phyloP scores from a whole-genome alignment of 2,113 vertebrate genomes.

The Myotis davidii region DNA sequence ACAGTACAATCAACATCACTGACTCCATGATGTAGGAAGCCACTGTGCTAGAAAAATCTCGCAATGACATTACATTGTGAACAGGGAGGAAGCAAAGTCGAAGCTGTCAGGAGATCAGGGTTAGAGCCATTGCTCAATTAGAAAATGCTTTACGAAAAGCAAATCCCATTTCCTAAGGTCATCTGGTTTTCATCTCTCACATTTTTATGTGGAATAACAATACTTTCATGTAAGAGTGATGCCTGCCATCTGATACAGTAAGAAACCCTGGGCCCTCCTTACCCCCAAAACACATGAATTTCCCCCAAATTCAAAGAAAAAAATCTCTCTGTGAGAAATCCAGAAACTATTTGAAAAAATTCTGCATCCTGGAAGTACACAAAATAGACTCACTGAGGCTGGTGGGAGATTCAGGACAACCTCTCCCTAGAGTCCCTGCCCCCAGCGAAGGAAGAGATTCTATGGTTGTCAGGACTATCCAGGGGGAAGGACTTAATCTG shows the following conservation, averaged over 20 bases:
- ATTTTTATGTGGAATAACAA: not conserved
- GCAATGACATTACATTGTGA: not conserved
- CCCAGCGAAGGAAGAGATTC: not conserved
- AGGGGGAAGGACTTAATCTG: not conserved
- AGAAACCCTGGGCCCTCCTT: not conserved
- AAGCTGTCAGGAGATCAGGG: not conserved
- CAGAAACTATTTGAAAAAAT: not conserved
- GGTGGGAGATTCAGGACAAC: not conserved
- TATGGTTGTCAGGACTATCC: not conserved
- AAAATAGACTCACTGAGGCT: not conserved
- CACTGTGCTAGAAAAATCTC: not conserved
- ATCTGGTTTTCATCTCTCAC: not conserved
- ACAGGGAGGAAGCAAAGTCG: not conserved
- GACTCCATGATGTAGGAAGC: not conserved
- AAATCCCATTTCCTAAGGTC: not conserved
- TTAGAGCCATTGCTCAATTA: not conserved
- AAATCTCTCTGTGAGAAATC: not conserved
- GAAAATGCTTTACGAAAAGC: not conserved
- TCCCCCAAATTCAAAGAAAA: not conserved
- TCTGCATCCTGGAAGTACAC: not conserved
- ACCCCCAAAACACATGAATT: not conserved
- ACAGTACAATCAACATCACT: not conserved
- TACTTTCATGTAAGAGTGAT: not conserved
- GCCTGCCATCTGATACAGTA: not conserved
- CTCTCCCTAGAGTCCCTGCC: not conserved